Percentiles rank a stretch among this genome's conserved stretches.
Conservation (phyloP, 2,888 invertebrate genomes). For the Notodonta ziczac region DNA sequence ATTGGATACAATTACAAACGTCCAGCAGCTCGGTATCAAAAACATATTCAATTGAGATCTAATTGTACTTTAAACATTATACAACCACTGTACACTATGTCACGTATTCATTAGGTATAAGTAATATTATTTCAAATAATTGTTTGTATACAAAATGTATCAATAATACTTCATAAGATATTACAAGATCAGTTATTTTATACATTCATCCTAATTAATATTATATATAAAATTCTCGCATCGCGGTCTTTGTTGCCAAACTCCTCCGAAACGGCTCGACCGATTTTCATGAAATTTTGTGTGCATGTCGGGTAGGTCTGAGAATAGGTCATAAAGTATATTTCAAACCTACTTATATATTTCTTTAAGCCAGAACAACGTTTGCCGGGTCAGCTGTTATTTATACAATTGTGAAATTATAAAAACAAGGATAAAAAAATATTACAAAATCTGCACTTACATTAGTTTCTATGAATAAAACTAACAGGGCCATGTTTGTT, state of each 20-base stretch:
- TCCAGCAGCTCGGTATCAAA: slow-evolving; percentile 1
- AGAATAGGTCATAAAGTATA: no score
- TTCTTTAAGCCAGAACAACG: no score
- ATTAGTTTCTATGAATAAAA: no score
- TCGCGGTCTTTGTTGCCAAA: no score
- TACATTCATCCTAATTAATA: neutral
- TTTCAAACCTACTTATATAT: no score
- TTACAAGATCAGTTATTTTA: slow-evolving; percentile 12
- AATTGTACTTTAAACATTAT: slow-evolving; percentile 54
- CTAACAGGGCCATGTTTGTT: no score
- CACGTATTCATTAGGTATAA: slow-evolving; percentile 23
- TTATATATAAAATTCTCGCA: no score
- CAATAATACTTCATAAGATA: slow-evolving; percentile 48
- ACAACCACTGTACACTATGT: slow-evolving; percentile 36
- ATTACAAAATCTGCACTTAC: neutral
- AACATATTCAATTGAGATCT: slow-evolving; percentile 50
- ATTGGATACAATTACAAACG: neutral
- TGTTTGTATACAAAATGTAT: slow-evolving; percentile 48
- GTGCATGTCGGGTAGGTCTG: no score
- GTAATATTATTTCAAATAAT: slow-evolving; percentile 22
- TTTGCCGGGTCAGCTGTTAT: no score
- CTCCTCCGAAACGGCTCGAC: no score
- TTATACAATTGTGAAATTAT: neutral
- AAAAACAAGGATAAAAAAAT: neutral
- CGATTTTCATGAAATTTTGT: no score